Evolutionary conservation across 2,113 vertebrate genomes (phyloP), one percentile per base, ranked within the genome.

Genomic region (Ochotona curzoniae): DNA sequence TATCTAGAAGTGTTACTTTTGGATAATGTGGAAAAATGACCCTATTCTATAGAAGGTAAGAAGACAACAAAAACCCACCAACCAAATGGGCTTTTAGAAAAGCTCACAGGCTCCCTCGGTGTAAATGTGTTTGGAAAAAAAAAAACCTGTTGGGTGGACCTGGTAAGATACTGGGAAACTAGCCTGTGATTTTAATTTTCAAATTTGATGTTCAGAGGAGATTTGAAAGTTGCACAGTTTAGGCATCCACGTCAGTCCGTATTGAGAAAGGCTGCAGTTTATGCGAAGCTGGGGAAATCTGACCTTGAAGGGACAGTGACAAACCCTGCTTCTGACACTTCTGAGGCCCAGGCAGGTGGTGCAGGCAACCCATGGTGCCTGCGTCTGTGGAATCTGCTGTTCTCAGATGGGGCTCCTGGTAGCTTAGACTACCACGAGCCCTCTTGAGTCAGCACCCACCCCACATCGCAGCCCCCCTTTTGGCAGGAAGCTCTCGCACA

Each of bases 321-420:
- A 95, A 92, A 90, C 54, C 28, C 87, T 78, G 54, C 81, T 89
- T 87, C 80, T 57, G 76, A 44, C 38, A 60, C 35, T 49, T 13
- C 0, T 35, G 49, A 51, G 63, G 74, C 21, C 66, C 57, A 85
- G 63, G 76, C 82, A 75, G 44, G 11, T 71, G 38, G 51, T 14
- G 54, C 61, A 32, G 13, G 23, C 25, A 1, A 17, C 54, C 10
- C 26, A 49, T 38, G 4, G n/a, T 49, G 83, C 75, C 67, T 87
- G 51, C 83, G 75, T 78, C 75, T 57, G 54, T 71, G 18, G 2
- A 30, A 4, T 86, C 57, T 94, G 86, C n/a, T 54, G 35, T 93
- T 83, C 80, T 44, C 60, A 14, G 57, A 57, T 60, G 20, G 49
- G 12, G 11, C 89, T 13, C 30, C 92, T 90, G 89, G 51, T 47